Conservation (phyloP, 2,797 vertebrate genomes). For the Prionace glauca region DNA sequence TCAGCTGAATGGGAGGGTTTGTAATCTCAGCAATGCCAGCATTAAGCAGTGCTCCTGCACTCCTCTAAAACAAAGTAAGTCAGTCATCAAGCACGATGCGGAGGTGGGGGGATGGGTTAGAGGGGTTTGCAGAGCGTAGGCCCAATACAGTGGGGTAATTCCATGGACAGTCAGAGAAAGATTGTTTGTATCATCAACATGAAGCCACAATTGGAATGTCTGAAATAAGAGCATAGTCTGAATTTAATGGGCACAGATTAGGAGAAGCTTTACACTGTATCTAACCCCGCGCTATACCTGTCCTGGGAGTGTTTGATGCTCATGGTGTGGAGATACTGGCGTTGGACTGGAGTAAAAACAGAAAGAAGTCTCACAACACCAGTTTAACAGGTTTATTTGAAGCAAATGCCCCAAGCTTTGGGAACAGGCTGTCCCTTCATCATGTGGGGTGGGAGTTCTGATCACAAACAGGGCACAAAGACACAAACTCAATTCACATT, state of each 20-base stretch:
- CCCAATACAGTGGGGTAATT: neutral
- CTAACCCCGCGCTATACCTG: no score
- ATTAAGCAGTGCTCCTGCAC: neutral
- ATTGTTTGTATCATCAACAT: neutral
- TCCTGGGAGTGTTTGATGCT: neutral
- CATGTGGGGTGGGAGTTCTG: no score
- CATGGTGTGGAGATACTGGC: neutral
- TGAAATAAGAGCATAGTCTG: neutral
- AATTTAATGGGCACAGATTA: neutral
- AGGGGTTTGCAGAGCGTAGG: neutral
- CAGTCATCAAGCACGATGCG: neutral
- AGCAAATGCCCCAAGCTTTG: no score
- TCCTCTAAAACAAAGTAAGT: neutral
- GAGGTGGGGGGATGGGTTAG: neutral
- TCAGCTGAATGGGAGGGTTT: neutral
- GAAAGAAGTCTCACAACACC: no score
- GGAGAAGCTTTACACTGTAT: neutral
- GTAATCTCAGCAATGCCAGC: neutral
- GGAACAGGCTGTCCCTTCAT: no score
- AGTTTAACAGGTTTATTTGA: no score
- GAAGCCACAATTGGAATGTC: neutral
- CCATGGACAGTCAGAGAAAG: neutral
- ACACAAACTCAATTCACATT: no score
- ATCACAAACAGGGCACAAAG: no score
- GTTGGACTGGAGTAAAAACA: no score